These are phyloP conservation scores for Diplodus sargus DNA, from an alignment of 2,797 vertebrate species.

Conservation along the genomic window DNA sequence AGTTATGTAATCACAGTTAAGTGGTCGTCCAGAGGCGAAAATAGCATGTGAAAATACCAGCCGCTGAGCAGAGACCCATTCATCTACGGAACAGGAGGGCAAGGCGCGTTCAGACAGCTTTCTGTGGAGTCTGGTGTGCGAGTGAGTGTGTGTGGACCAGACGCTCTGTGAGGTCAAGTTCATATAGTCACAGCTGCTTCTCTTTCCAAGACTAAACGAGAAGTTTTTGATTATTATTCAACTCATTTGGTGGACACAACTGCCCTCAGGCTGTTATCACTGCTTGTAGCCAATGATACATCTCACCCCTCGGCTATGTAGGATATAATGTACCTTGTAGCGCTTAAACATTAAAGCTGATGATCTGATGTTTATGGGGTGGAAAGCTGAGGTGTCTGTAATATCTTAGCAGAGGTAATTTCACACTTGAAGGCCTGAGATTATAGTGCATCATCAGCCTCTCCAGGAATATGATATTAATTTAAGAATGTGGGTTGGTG, in stretches of 20 bases:
- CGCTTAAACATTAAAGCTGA: conserved; percentile 18
- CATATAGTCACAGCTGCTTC: neutral
- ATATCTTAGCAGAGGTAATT: conserved; percentile 55
- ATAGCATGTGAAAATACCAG: conserved; percentile 75
- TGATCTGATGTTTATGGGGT: conserved; percentile 42
- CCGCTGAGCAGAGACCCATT: conserved; percentile 50
- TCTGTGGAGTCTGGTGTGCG: neutral
- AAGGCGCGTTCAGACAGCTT: conserved; percentile 43
- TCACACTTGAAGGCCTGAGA: conserved; percentile 64
- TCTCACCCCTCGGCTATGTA: conserved; percentile 1
- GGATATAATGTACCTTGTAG: neutral
- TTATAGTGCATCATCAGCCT: conserved; percentile 44
- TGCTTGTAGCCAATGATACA: neutral
- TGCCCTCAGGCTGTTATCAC: conserved; percentile 1
- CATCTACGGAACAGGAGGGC: conserved; percentile 52
- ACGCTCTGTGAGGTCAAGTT: neutral
- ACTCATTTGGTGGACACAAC: neutral
- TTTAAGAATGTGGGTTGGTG: conserved; percentile 52
- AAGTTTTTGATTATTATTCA: neutral
- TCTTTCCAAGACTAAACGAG: conserved; percentile 1
- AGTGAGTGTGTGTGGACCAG: neutral
- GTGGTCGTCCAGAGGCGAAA: conserved; percentile 58
- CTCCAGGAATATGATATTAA: conserved; percentile 56
- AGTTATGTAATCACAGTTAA: conserved; percentile 58
- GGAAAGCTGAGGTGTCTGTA: conserved; percentile 23